Percentiles rank a stretch among this genome's conserved stretches.
phyloP scores from a whole-genome alignment of 2,113 vertebrate genomes.

The Aplodontia rufa region DNA sequence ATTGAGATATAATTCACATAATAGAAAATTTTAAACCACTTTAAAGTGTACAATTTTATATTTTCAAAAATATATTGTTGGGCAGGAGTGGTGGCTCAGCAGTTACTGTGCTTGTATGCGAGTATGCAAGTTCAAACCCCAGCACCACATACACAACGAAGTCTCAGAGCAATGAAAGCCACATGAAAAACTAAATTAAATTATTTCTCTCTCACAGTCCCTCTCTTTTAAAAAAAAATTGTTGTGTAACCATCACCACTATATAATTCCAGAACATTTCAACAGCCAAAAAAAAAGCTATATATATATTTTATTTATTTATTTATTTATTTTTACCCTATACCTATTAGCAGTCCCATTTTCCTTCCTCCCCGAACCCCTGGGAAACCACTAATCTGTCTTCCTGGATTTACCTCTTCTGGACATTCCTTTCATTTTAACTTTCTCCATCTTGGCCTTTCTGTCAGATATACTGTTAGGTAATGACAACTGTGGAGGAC shows the following conservation, averaged over 20 bases:
- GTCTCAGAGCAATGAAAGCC: too few species aligned
- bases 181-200: too few species aligned
- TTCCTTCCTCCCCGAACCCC: background rate
- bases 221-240: too few species aligned
- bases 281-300: background rate
- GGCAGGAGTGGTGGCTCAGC: too few species aligned
- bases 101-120: too few species aligned
- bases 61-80: background rate
- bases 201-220: too few species aligned
- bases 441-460: background rate
- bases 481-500: background rate
- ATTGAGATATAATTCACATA: background rate
- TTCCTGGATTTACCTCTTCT: background rate
- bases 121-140: too few species aligned
- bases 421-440: background rate
- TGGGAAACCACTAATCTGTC: background rate
- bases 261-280: background rate
- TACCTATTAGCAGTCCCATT: background rate
- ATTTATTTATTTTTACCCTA: too few species aligned
- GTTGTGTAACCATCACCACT: background rate
- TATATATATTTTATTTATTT: too few species aligned
- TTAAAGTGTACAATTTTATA: slow-evolving; percentile 4
- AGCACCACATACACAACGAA: too few species aligned
- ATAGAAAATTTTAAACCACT: slow-evolving; percentile 12
- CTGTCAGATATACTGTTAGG: background rate